Conservation (phyloP, 2,888 invertebrate species). For the Xylophagus ater region DNA sequence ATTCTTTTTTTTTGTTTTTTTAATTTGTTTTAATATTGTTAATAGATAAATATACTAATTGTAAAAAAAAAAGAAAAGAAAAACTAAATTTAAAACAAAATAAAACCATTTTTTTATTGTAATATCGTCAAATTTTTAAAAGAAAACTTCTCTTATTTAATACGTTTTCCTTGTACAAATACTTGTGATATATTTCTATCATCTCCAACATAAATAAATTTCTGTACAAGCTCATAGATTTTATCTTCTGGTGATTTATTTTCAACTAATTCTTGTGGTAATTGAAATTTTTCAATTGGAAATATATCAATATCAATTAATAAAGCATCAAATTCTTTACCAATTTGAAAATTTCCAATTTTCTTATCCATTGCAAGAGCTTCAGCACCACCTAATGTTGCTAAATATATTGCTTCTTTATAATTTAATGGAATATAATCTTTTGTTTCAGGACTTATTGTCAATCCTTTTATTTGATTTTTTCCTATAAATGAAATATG, state of each 20-base stretch:
- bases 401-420: slow-evolving; percentile 69
- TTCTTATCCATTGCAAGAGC: slow-evolving; percentile 61
- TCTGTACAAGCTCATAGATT: slow-evolving; percentile 53
- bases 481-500: slow-evolving; percentile 47
- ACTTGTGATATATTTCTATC: slow-evolving; percentile 70
- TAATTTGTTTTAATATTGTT: too few relatives aligned
- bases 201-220: slow-evolving; percentile 69
- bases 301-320: slow-evolving; percentile 55
- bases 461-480: slow-evolving; percentile 28
- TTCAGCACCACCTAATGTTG: slow-evolving; percentile 78
- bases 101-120: too few relatives aligned
- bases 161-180: slow-evolving; percentile 58
- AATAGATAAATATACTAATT: too few relatives aligned
- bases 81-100: too few relatives aligned
- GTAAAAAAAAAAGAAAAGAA: too few relatives aligned
- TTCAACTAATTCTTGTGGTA: slow-evolving; percentile 20
- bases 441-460: slow-evolving; percentile 17
- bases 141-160: too few relatives aligned
- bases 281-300: slow-evolving; percentile 43
- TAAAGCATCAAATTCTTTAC: slow-evolving; percentile 82
- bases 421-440: slow-evolving; percentile 48
- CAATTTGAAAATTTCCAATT: slow-evolving; percentile 67
- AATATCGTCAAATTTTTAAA: too few relatives aligned
- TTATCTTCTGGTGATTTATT: slow-evolving; percentile 35
- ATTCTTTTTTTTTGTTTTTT: too few relatives aligned